Base-by-base conservation (phyloP, 2,113 vertebrate species). In the Oreochromis niloticus region DNA sequence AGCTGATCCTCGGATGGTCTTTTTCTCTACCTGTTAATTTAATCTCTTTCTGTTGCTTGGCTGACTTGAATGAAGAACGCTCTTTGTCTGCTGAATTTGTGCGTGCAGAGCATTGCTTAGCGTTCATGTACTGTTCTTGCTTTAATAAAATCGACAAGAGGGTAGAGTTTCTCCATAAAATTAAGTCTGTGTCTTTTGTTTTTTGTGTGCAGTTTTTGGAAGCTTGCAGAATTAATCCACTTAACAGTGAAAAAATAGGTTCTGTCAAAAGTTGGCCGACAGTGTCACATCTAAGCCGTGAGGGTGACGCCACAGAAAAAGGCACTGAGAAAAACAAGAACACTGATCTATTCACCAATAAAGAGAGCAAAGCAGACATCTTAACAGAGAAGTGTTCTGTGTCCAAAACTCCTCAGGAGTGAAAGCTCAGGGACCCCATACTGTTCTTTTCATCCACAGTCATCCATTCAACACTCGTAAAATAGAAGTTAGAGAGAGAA, bases 401-500 rank as follows among this genome's bases (percentile, higher is more conserved):
- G 52, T 88, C 85, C 87, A 86, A 48, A 89, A 83, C 68, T 78
- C 84, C 46, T 82, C 56, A 61, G 80, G 73, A 86, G 71, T 54
- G 81, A 88, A 68, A 87, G 82, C 84, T 54, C 61, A 78, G 83
- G 88, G 73, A 46, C 84, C 66, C 43, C 91, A 78, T 81, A 84
- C 87, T 85, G 90, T 80, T 88, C 88, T 88, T 94, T 94, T 94
- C 30, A 91, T 79, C 66, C 84, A 7, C 50, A 39, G 55, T 80
- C 89, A 83, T 82, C 86, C 66, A 81, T 83, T 75, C 78, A 85
- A 32, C 79, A 46, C 78, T 52, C 12, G 14, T 57, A 48, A 83
- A 90, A 83, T 22, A 85, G 66, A 86, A 50, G 39, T 16, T 7
- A n/a, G 55, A 73, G 71, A 82, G 82, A 81, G 34, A 84, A 81